Evolutionary conservation across 2,797 vertebrate genomes (phyloP), one percentile per base, ranked within the genome.

Genomic region (Xenops minutus): DNA sequence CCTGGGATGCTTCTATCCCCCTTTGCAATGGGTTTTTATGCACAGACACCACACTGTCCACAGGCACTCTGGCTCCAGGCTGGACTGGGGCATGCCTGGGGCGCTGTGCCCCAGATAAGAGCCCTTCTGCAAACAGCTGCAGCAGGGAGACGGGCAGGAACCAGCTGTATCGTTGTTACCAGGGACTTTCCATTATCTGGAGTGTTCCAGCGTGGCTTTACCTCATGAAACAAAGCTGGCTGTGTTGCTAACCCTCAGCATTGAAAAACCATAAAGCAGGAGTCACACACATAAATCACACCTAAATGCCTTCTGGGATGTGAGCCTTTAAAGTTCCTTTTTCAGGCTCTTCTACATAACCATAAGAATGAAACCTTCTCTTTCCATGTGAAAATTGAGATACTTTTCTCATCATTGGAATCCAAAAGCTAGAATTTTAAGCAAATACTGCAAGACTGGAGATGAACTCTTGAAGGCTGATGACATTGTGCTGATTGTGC

Each of bases 101-200:
- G 85, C 16, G 18, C 92, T 75, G 92, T 44, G 23, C 23, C 18
- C 0, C 1, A 78, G 90, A 90, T 62, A 78, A 79, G 85, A 82
- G 63, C 32, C 66, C 85, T 76, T 62, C 24, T 59, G 90, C 88
- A 93, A 67, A 71, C 68, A 93, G 87, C 82, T 95, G 93, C 87
- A 61, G 66, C 54, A 27, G 41, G 55, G 56, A 95, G 83, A 71
- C 52, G 72, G 5, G 81, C 86, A 85, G 77, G 89, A 92, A 72
- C 91, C 91, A 68, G 90, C 76, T 96, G 66, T 88, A 49, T 88
- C 4, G 0, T 69, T n/a, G 84, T 81, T 88, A 95, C 90, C 92
- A 95, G 96, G 96, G 96, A 93, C 95, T 97, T 97, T 95, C 96
- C 96, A 95, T 82, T 79, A 82, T 93, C 92, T 82, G 83, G 76